Percentiles rank a stretch among this genome's conserved stretches.
phyloP scores from a whole-genome alignment of 2,888 invertebrate species.

The Allacma fusca region DNA sequence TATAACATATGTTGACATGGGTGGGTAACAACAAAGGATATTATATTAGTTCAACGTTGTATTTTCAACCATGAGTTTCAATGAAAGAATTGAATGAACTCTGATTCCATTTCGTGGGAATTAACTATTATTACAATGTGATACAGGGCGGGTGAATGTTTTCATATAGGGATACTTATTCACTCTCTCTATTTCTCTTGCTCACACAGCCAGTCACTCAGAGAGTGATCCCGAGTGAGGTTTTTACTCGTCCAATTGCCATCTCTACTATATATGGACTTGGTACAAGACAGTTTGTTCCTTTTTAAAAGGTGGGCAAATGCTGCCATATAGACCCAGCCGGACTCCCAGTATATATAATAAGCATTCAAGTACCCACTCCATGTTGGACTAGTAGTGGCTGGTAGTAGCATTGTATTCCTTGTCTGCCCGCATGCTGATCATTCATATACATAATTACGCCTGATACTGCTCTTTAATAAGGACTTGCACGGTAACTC shows the following conservation, averaged over 20 bases:
- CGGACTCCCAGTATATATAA: background rate
- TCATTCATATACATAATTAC: no score
- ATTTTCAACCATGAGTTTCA: slow-evolving; percentile 19
- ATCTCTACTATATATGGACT: slow-evolving; percentile 16
- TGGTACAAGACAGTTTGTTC: background rate
- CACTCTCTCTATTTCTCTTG: background rate
- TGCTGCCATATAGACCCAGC: background rate
- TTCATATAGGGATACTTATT: background rate
- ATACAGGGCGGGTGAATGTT: slow-evolving; percentile 15
- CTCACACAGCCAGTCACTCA: background rate
- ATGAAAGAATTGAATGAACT: slow-evolving; percentile 34
- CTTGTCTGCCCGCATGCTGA: no score
- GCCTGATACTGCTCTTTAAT: no score
- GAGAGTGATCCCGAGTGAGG: slow-evolving; percentile 1
- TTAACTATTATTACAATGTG: slow-evolving; percentile 21
- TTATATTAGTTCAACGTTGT: slow-evolving; percentile 14
- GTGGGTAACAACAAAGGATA: slow-evolving; percentile 38
- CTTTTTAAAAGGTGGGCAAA: slow-evolving; percentile 1
- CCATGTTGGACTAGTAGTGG: no score
- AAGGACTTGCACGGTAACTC: no score
- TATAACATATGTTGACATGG: slow-evolving; percentile 40
- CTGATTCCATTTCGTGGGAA: slow-evolving; percentile 31
- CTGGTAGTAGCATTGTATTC: no score
- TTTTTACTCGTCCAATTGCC: background rate
- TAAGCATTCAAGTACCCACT: background rate